These are phyloP conservation scores for Thryonomys swinderianus DNA, from an alignment of 2,113 vertebrate genomes.

Conservation along the genomic window DNA sequence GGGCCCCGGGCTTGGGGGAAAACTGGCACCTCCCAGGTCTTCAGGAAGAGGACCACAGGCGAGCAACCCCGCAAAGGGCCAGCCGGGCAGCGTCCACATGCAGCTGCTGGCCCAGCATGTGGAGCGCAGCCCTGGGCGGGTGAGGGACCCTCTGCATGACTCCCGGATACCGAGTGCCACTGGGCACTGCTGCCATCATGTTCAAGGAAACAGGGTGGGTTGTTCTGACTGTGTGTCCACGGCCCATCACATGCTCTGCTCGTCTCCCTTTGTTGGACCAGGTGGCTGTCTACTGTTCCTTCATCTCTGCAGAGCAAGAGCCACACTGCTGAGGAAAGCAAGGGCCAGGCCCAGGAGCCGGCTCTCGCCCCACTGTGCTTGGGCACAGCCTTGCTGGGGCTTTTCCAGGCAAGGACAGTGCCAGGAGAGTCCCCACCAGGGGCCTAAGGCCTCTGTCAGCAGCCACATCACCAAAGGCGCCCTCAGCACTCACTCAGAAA, in stretches of 20 bases:
- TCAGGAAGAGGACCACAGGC: not conserved
- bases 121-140: not conserved
- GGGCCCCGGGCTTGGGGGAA: not conserved
- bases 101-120: not conserved
- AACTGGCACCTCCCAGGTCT: not conserved
- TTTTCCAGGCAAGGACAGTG: not conserved
- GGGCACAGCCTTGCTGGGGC: not conserved
- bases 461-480: no score
- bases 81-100: not conserved
- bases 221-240: slow-evolving; percentile 9
- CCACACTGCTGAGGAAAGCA: no score
- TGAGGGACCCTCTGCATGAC: not conserved
- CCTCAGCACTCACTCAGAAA: not conserved
- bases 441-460: no score
- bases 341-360: no score
- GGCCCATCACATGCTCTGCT: not conserved
- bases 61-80: not conserved
- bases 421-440: not conserved
- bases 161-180: not conserved
- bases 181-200: not conserved
- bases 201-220: no score
- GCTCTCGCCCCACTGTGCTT: no score
- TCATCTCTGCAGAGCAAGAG: no score
- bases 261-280: not conserved
- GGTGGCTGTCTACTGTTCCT: no score